Conservation (phyloP, 2,888 invertebrate genomes). For the Periphyllus acericola region DNA sequence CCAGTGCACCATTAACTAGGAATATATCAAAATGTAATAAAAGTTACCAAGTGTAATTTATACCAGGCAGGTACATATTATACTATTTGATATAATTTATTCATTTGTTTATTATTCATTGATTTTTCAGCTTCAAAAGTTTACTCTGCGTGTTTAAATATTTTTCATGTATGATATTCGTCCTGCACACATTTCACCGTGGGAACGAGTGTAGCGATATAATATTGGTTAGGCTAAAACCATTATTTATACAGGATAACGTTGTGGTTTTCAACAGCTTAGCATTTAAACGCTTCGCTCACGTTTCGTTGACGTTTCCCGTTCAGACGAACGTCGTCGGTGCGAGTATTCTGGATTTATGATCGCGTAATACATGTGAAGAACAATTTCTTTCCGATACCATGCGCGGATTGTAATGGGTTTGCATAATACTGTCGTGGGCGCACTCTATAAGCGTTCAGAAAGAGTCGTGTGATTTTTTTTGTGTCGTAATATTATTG, state of each 20-base stretch:
- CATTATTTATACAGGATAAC: neutral
- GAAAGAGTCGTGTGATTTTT: neutral
- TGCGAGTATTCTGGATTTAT: neutral
- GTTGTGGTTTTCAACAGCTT: neutral
- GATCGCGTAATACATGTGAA: neutral
- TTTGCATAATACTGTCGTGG: neutral
- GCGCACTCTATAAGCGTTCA: too few species aligned
- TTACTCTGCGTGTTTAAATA: neutral
- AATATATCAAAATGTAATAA: neutral
- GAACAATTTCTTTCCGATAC: neutral
- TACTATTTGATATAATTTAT: too few species aligned
- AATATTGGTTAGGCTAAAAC: neutral
- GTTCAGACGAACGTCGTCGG: neutral
- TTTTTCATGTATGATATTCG: neutral
- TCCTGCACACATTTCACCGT: neutral
- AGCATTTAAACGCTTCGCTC: neutral
- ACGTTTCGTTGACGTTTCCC: neutral
- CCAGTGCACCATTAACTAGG: too few species aligned
- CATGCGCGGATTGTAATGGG: neutral
- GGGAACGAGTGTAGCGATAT: neutral
- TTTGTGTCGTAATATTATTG: neutral
- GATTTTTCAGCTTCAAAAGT: neutral
- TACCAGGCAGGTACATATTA: too few species aligned
- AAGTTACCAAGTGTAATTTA: neutral
- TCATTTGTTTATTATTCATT: neutral